These are phyloP conservation scores for Perodicticus potto DNA, from an alignment of 2,797 vertebrate species.

Conservation along the genomic window DNA sequence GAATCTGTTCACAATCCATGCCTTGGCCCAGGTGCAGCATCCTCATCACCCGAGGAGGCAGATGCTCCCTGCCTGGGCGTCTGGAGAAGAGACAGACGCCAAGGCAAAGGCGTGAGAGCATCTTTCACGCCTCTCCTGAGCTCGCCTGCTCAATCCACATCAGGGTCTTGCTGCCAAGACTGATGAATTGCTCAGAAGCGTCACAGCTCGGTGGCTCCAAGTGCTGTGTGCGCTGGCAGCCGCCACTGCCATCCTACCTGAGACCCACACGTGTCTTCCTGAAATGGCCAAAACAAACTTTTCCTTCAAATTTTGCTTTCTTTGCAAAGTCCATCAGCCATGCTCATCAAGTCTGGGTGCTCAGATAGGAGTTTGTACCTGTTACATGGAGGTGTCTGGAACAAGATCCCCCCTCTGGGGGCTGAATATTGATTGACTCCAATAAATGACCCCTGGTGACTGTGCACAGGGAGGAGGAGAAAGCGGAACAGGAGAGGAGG, in stretches of 20 bases:
- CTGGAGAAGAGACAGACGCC: slow-evolving; percentile 72
- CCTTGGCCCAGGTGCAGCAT: neutral
- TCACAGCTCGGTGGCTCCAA: neutral
- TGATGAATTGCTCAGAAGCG: neutral
- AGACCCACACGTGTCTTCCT: neutral
- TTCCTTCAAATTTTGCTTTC: neutral
- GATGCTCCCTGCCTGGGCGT: slow-evolving; percentile 70
- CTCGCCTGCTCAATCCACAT: slow-evolving; percentile 68
- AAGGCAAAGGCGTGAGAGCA: slow-evolving; percentile 31
- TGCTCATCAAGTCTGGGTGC: neutral
- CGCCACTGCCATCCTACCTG: neutral
- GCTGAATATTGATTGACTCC: rapidly evolving
- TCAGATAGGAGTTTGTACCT: neutral
- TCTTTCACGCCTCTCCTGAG: neutral
- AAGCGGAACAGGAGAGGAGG: neutral
- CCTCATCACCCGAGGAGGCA: slow-evolving; percentile 8
- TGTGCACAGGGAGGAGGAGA: rapidly evolving
- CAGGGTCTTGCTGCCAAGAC: slow-evolving; percentile 62
- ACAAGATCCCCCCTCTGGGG: neutral
- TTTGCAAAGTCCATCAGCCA: neutral
- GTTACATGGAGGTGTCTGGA: rapidly evolving
- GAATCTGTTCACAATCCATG: neutral
- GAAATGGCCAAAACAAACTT: neutral
- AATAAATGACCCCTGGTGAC: neutral
- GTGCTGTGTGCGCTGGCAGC: neutral